Evolutionary conservation across 2,113 vertebrate species (phyloP).

Genomic region (Haemorhous mexicanus): DNA sequence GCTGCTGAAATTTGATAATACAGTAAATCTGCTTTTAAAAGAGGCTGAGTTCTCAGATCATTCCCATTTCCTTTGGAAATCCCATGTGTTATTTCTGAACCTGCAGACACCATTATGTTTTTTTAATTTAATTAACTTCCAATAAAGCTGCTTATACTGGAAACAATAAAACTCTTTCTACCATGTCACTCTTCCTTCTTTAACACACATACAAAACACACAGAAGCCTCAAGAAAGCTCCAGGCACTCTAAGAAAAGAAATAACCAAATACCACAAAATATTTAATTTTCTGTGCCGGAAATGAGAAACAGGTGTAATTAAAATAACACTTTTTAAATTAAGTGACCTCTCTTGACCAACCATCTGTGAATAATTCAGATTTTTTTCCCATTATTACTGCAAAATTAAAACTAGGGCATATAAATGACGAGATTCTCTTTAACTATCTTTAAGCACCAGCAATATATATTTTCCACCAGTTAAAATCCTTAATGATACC

Average conservation of each 20-base stretch:
- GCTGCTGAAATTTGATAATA: not conserved
- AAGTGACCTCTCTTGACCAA: slow-evolving; percentile 84
- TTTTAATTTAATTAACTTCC: slow-evolving; percentile 60
- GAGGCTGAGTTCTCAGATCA: not conserved
- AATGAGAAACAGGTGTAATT: slow-evolving; percentile 85
- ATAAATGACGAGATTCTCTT: slow-evolving; percentile 80
- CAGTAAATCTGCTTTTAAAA: not conserved
- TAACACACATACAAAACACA: slow-evolving; percentile 35
- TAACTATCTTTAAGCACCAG: slow-evolving; percentile 85
- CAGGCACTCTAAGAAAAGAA: slow-evolving; percentile 69
- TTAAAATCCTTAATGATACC: slow-evolving; percentile 86
- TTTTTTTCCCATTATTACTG: slow-evolving; percentile 76
- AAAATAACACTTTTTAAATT: slow-evolving; percentile 85
- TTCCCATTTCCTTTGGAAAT: slow-evolving; percentile 14
- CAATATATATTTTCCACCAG: slow-evolving; percentile 84
- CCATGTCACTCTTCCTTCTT: slow-evolving; percentile 24
- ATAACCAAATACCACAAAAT: slow-evolving; percentile 77
- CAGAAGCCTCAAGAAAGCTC: slow-evolving; percentile 58
- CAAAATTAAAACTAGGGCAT: slow-evolving; percentile 81
- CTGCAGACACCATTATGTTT: slow-evolving; percentile 21
- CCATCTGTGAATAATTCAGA: slow-evolving; percentile 84
- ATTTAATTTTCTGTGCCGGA: slow-evolving; percentile 78
- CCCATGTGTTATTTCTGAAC: slow-evolving; percentile 45
- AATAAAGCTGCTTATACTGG: slow-evolving; percentile 40
- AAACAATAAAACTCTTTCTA: slow-evolving; percentile 53